phyloP scores from a whole-genome alignment of 2,113 vertebrate species.

The Dicrurus megarhynchus region DNA sequence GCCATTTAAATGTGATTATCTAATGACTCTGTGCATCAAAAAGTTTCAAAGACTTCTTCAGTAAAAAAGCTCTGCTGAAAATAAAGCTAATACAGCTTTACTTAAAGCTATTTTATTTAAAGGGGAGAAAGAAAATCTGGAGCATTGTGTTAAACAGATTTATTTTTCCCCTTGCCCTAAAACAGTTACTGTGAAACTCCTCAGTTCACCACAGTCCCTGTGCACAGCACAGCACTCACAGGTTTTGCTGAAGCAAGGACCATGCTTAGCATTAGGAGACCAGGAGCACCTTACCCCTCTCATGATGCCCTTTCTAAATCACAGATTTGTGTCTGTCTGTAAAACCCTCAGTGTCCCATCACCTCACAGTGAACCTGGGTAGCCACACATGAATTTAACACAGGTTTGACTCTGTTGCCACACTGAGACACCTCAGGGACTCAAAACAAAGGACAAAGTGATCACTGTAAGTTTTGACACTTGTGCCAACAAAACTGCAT shows the following conservation, averaged over 20 bases:
- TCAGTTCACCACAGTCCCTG: not conserved
- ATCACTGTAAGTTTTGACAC: not conserved
- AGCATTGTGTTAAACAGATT: not conserved
- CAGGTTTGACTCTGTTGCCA: not conserved
- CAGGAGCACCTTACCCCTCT: not conserved
- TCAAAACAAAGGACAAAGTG: not conserved
- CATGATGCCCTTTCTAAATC: not conserved
- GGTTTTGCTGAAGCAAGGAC: not conserved
- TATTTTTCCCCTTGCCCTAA: not conserved
- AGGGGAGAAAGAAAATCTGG: fast-evolving
- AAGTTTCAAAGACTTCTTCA: not conserved
- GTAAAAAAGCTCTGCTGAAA: not conserved
- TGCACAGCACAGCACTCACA: too few relatives aligned
- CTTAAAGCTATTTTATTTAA: not conserved
- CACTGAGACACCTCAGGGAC: not conserved
- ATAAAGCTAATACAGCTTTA: not conserved
- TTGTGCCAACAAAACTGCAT: not conserved
- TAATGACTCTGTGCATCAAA: not conserved
- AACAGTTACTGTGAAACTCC: not conserved
- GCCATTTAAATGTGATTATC: not conserved
- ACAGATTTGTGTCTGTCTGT: not conserved
- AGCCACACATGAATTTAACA: not conserved
- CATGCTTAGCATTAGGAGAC: not conserved
- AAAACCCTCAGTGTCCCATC: not conserved
- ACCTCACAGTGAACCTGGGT: not conserved